Evolutionary conservation across 2,888 invertebrate genomes (phyloP).

Genomic region (Poecilobothrus nobilitatus): DNA sequence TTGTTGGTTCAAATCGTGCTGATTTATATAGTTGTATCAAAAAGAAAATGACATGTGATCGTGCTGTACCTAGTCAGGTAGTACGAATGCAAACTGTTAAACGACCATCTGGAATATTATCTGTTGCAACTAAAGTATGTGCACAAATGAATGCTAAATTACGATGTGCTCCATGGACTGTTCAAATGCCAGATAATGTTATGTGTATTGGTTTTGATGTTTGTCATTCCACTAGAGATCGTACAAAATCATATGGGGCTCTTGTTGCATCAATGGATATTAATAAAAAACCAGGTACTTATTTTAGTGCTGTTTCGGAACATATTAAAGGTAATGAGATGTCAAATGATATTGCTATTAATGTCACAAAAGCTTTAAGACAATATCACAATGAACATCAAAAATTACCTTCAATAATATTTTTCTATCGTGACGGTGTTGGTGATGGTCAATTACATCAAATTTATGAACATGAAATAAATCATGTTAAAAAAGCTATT

Average conservation of each 20-base stretch:
- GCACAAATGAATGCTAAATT: conserved; percentile 91
- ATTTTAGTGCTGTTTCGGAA: conserved; percentile 62
- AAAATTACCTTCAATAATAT: conserved; percentile 58
- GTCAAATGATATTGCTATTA: conserved; percentile 59
- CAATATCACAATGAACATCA: conserved; percentile 32
- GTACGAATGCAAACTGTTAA: conserved; percentile 35
- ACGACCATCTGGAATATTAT: conserved; percentile 48
- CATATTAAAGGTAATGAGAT: conserved; percentile 71
- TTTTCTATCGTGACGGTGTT: conserved; percentile 88
- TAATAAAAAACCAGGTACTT: conserved; percentile 49
- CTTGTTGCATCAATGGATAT: conserved; percentile 67
- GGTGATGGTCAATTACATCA: conserved; percentile 83
- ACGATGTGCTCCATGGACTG: conserved; percentile 82
- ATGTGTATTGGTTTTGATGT: conserved; percentile 88
- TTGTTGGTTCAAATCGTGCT: conserved; percentile 56
- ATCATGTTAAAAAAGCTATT: conserved; percentile 49
- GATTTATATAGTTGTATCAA: conserved; percentile 71
- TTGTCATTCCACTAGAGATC: conserved; percentile 69
- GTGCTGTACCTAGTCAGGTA: conserved; percentile 62
- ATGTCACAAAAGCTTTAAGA: conserved; percentile 45
- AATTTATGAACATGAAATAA: conserved; percentile 70
- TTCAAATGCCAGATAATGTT: conserved; percentile 56
- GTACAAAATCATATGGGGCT: conserved; percentile 61
- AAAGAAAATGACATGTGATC: conserved; percentile 72
- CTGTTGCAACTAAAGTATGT: conserved; percentile 83